Base-by-base conservation (phyloP, 2,888 invertebrate species). In the Agrilus biguttatus region DNA sequence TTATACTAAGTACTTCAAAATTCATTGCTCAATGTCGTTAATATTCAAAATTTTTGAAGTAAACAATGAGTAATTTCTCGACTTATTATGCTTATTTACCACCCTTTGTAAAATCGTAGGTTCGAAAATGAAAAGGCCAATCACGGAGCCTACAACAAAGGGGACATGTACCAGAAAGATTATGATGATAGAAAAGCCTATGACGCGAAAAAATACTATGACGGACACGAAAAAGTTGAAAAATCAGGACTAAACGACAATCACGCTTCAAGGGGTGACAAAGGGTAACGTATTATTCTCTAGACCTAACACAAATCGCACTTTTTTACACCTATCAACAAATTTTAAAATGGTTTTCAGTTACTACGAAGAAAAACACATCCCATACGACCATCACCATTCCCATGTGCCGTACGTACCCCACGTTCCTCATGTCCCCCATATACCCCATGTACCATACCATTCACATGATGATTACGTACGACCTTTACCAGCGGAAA, bases 61-160 rank as follows among this genome's bases (percentile, higher is more conserved):
- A n/a, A n/a, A n/a, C n/a, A n/a, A n/a, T n/a, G n/a, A n/a, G n/a
- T n/a, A n/a, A n/a, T n/a, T n/a, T n/a, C n/a, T n/a, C n/a, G n/a
- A n/a, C n/a, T n/a, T n/a, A n/a, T n/a, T n/a, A n/a, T n/a, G n/a
- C n/a, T n/a, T n/a, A n/a, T n/a, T n/a, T n/a, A n/a, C n/a, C n/a
- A n/a, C n/a, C n/a, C n/a, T n/a, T n/a, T 17, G 17, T 21, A 21
- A 28, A 28, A 28, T 5, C 28, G 10, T 28, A 28, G 28, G 10
- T 28, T 10, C 39, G 49, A 51, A 5, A 55, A 59, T 38, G 57
- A 61, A 37, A 55, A 60, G 32, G 51, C 47, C 3, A 56, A 57
- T 44, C 53, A 55, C 21, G 61, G 61, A 1, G 49, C 50, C 12
- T 65, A 62, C 45, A 54, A 62, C 44, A 59, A 60, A 39, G 58